Conservation (phyloP, 2,888 invertebrate genomes). For the Myopa testacea region DNA sequence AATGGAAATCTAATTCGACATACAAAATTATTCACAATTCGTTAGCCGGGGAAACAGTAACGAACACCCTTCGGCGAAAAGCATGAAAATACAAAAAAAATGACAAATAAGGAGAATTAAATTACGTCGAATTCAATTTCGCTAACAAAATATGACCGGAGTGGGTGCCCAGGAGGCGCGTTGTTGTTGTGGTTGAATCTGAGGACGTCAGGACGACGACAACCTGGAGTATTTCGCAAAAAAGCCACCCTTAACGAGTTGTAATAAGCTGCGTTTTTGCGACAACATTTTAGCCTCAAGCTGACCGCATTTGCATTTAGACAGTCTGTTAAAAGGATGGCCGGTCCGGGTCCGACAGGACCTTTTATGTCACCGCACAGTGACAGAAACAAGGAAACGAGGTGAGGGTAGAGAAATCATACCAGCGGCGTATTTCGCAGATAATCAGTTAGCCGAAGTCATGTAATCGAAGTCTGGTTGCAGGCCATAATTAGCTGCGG, state of each 20-base stretch:
- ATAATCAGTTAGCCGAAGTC: not conserved
- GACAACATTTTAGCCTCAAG: not conserved
- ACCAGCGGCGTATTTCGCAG: not conserved
- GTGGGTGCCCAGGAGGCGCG: not conserved
- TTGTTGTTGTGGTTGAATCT: not conserved
- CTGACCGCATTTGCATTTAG: slow-evolving; percentile 13
- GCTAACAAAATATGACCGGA: not conserved
- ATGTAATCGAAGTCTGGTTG: not conserved
- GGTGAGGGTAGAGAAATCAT: not conserved
- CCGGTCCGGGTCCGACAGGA: not conserved
- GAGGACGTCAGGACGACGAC: not conserved
- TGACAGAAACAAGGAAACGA: not conserved
- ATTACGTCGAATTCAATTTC: slow-evolving; percentile 16
- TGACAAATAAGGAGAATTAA: not conserved
- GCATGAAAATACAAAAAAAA: not conserved
- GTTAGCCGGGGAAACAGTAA: not conserved
- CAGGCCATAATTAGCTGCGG: slow-evolving; percentile 5
- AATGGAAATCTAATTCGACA: not conserved
- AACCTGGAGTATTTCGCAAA: no score
- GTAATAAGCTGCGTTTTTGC: not conserved
- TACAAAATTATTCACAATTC: not conserved
- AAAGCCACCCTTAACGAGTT: no score
- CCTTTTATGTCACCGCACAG: not conserved
- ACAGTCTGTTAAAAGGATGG: not conserved
- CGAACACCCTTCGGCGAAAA: not conserved